These are phyloP conservation scores for Notocelia uddmanniana DNA, from an alignment of 2,888 invertebrate species.

Conservation along the genomic window DNA sequence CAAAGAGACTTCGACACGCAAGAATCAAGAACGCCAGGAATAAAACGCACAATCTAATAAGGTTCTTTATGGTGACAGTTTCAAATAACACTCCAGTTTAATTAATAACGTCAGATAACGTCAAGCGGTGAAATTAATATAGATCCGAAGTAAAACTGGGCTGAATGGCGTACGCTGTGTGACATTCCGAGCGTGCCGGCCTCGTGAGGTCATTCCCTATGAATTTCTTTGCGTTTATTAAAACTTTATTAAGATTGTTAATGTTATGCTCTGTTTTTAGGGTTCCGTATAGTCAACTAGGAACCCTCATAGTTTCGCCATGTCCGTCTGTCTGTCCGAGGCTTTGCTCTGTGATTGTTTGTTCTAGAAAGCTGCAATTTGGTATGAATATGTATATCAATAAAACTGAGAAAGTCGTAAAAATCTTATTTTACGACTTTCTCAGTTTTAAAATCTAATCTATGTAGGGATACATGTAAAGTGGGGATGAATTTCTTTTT, in stretches of 20 bases:
- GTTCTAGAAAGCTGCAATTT: no score
- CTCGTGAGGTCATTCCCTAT: conserved; percentile 64
- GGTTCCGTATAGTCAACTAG: no score
- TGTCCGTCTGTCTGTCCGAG: no score
- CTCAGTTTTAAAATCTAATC: no score
- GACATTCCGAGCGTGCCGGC: conserved; percentile 66
- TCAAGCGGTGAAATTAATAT: conserved; percentile 30
- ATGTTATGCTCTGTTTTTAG: background rate
- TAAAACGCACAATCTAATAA: background rate
- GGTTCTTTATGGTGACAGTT: conserved; percentile 28
- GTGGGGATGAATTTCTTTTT: no score
- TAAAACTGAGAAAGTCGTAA: no score
- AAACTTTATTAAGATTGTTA: conserved; percentile 15
- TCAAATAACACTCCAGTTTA: conserved; percentile 19
- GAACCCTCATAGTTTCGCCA: no score
- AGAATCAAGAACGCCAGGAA: background rate
- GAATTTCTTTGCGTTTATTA: conserved; percentile 53
- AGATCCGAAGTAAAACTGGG: conserved; percentile 56
- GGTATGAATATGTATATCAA: no score
- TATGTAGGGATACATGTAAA: no score
- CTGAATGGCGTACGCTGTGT: conserved; percentile 63
- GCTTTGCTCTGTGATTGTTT: no score
- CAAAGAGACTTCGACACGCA: no score
- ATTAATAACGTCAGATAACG: conserved; percentile 33
- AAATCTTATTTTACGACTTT: no score